These are phyloP conservation scores for Formica aserva DNA, from an alignment of 2,888 invertebrate genomes.

Conservation along the genomic window DNA sequence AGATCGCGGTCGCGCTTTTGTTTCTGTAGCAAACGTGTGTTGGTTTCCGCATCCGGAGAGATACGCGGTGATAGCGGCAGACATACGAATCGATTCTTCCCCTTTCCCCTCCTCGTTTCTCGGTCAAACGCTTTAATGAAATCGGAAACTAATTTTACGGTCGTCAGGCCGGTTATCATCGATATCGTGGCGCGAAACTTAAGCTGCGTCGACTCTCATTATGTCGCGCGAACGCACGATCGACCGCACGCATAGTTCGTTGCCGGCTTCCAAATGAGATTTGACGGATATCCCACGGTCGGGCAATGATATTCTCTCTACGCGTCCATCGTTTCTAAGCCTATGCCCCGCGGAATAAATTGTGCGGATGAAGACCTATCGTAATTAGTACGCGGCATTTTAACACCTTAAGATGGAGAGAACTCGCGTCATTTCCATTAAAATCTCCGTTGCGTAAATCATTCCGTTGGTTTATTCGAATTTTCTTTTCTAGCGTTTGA, in stretches of 20 bases:
- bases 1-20: constrained; percentile 31
- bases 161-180: constrained; percentile 66
- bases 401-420: constrained; percentile 67
- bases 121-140: constrained; percentile 58
- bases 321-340: no score
- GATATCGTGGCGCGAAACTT: constrained; percentile 49
- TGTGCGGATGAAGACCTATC: not conserved
- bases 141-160: constrained; percentile 72
- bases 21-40: not conserved
- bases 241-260: not conserved
- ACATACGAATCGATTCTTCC: not conserved
- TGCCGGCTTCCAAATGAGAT: constrained; percentile 53
- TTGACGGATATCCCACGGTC: constrained; percentile 62
- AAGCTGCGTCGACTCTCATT: constrained; percentile 50
- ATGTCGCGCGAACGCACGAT: not conserved
- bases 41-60: constrained; percentile 7
- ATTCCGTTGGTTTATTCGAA: constrained; percentile 12
- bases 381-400: constrained; percentile 70
- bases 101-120: not conserved
- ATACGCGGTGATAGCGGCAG: not conserved
- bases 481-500: not conserved
- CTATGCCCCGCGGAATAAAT: not conserved
- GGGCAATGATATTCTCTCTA: no score
- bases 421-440: constrained; percentile 54
- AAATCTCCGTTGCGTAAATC: constrained; percentile 34